Evolutionary conservation across 2,888 invertebrate genomes (phyloP).

Genomic region (Xestia ashworthii): DNA sequence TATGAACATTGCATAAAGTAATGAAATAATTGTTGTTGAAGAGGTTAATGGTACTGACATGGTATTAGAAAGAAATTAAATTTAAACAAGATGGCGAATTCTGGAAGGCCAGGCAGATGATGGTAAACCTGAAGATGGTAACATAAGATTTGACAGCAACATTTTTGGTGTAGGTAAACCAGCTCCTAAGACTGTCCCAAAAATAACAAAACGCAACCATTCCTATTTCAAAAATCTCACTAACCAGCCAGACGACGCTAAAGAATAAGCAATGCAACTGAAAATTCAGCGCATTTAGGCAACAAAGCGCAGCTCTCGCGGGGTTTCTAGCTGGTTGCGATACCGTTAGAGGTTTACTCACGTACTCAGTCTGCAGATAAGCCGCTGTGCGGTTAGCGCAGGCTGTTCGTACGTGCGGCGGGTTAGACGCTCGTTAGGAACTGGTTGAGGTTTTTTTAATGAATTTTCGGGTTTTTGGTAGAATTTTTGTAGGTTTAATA

Average conservation of each 20-base stretch:
- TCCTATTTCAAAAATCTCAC: slow-evolving; percentile 8
- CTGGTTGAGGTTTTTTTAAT: slow-evolving; percentile 24
- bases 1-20: background rate
- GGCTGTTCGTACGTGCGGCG: slow-evolving; percentile 54
- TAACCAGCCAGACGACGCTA: background rate
- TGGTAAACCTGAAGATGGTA: background rate
- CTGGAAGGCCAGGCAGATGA: too few relatives aligned
- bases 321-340: slow-evolving; percentile 56
- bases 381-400: slow-evolving; percentile 53
- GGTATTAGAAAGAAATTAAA: too few relatives aligned
- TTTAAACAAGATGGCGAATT: too few relatives aligned
- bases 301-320: slow-evolving; percentile 63
- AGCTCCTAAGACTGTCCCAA: background rate
- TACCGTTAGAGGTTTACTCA: slow-evolving; percentile 71
- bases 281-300: slow-evolving; percentile 64
- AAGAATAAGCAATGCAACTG: slow-evolving; percentile 55
- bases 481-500: background rate
- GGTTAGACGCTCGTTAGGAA: slow-evolving; percentile 59
- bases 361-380: slow-evolving; percentile 67
- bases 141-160: background rate
- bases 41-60: background rate
- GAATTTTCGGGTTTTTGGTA: background rate
- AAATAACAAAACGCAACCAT: slow-evolving; percentile 5
- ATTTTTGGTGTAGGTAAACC: background rate
- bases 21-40: background rate